A percentile compares a stretch with the other conserved stretches of the same genome.
These are phyloP conservation scores for Penaeus indicus DNA, from an alignment of 1,140 invertebrate genomes.

Conservation along the genomic window DNA sequence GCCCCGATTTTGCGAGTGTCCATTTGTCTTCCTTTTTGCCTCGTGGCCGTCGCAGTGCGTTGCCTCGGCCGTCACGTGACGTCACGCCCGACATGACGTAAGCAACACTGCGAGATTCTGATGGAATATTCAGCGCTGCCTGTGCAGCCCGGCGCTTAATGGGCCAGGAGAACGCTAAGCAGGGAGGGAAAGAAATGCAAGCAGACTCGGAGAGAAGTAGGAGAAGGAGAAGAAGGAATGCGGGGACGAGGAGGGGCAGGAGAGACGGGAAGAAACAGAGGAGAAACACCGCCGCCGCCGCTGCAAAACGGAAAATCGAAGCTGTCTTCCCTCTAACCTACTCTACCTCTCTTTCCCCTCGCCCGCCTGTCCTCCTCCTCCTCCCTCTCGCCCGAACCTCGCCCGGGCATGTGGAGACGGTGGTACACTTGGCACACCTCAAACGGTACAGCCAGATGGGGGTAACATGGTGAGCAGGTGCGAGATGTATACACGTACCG, in stretches of 20 bases:
- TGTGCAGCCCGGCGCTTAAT: not conserved
- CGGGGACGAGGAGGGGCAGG: not conserved
- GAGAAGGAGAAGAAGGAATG: not conserved
- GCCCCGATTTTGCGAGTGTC: too few relatives aligned
- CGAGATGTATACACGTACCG: too few relatives aligned
- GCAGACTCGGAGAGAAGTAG: not conserved
- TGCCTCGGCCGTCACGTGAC: too few relatives aligned
- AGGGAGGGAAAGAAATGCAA: not conserved
- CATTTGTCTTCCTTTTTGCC: too few relatives aligned
- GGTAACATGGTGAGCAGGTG: too few relatives aligned
- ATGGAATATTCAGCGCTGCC: too few relatives aligned
- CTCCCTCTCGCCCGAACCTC: slow-evolving; percentile 4
- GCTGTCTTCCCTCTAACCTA: not conserved
- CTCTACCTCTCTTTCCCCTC: not conserved
- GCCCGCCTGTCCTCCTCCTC: not conserved
- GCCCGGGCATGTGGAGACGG: not conserved
- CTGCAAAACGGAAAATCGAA: not conserved
- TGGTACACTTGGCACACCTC: too few relatives aligned
- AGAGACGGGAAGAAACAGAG: not conserved
- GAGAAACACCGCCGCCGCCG: not conserved
- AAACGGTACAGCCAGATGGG: too few relatives aligned
- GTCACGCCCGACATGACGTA: too few relatives aligned
- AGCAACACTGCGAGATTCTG: too few relatives aligned
- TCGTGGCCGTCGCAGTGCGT: too few relatives aligned
- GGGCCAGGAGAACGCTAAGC: not conserved